Evolutionary conservation across 2,888 invertebrate species (phyloP).

Genomic region (Lasioglossum zephyrum): DNA sequence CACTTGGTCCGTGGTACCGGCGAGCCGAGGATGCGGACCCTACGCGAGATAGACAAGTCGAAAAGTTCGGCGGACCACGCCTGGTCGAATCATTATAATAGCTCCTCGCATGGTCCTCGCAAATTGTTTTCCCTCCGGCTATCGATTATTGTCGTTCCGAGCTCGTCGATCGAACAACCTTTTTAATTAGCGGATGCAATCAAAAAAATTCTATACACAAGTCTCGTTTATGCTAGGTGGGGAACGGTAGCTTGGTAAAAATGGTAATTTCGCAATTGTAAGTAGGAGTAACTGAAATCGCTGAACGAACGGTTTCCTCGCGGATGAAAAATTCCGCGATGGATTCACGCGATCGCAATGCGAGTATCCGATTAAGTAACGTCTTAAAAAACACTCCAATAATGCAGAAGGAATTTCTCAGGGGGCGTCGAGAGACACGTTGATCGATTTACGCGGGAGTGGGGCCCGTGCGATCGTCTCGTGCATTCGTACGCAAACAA

Average conservation of each 20-base stretch:
- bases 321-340: neutral
- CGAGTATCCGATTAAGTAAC: neutral
- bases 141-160: neutral
- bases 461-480: constrained; percentile 29
- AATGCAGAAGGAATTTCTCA: constrained; percentile 5
- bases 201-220: too few relatives aligned
- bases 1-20: constrained; percentile 27
- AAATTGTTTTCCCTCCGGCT: neutral
- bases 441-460: constrained; percentile 22
- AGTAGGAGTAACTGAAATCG: too few relatives aligned
- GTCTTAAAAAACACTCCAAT: neutral
- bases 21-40: constrained; percentile 8
- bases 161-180: neutral
- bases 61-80: constrained; percentile 20
- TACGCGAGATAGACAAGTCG: constrained; percentile 27
- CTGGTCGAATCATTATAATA: neutral
- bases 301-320: too few relatives aligned
- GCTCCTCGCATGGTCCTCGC: neutral
- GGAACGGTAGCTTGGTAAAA: too few relatives aligned
- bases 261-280: too few relatives aligned
- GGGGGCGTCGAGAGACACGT: neutral
- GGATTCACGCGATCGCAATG: neutral
- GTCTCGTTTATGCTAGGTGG: too few relatives aligned
- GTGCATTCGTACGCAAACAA: constrained; percentile 13
- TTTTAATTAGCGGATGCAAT: neutral